These are phyloP conservation scores for Volucella inflata DNA, from an alignment of 2,888 invertebrate genomes.

Conservation along the genomic window DNA sequence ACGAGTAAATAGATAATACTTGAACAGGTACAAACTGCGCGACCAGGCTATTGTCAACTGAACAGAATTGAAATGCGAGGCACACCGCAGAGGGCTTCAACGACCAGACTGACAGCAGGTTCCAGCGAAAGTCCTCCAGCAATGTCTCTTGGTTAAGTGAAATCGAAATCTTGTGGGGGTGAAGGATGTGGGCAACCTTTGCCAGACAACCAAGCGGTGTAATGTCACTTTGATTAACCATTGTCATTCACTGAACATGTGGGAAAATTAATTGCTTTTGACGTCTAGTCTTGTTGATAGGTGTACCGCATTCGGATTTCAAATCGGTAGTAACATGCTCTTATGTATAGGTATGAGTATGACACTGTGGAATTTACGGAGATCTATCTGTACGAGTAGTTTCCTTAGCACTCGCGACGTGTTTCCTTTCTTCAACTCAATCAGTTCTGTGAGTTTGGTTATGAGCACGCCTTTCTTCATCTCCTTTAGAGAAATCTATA, in stretches of 20 bases:
- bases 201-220: slow-evolving; percentile 44
- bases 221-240: slow-evolving; percentile 73
- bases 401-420: slow-evolving; percentile 19
- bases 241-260: slow-evolving; percentile 64
- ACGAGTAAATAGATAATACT: slow-evolving; percentile 9
- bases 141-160: slow-evolving; percentile 4
- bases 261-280: slow-evolving; percentile 68
- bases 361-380: slow-evolving; percentile 41
- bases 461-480: neutral
- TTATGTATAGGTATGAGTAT: neutral
- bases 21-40: slow-evolving; percentile 63
- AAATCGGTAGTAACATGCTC: neutral
- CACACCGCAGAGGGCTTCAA: slow-evolving; percentile 34
- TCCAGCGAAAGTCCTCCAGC: slow-evolving; percentile 50
- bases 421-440: neutral
- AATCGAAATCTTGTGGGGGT: slow-evolving; percentile 55
- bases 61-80: slow-evolving; percentile 63
- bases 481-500: slow-evolving; percentile 10
- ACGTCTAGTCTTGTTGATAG: slow-evolving; percentile 52
- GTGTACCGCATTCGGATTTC: slow-evolving; percentile 23
- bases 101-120: slow-evolving; percentile 36
- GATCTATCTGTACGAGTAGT: slow-evolving; percentile 21
- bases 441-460: slow-evolving; percentile 15
- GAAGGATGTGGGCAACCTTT: slow-evolving; percentile 43
- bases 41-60: slow-evolving; percentile 36